phyloP scores from a whole-genome alignment of 2,888 invertebrate species.

The Lucinisca nassula region DNA sequence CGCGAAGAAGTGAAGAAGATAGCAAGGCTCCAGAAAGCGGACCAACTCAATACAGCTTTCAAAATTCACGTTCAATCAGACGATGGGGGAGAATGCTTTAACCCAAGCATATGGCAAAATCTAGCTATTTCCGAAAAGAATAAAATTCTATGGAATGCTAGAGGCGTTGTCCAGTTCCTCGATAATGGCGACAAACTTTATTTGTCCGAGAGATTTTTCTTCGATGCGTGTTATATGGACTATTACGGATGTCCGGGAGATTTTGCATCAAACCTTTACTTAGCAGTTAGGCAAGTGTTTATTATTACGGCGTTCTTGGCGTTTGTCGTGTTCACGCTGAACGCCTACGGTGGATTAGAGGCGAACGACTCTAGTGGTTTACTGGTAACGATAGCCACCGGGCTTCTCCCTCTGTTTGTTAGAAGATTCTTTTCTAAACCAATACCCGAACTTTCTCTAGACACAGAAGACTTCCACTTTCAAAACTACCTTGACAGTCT shows the following conservation, averaged over 20 bases:
- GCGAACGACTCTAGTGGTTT: neutral
- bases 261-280: neutral
- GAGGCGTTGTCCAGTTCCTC: conserved; percentile 4
- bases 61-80: neutral
- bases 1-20: neutral
- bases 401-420: neutral
- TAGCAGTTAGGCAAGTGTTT: neutral
- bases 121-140: neutral
- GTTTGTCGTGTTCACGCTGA: neutral
- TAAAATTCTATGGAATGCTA: neutral
- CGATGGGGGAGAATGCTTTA: neutral
- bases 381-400: neutral
- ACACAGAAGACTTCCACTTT: conserved; percentile 13
- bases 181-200: conserved; percentile 17
- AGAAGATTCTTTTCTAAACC: conserved; percentile 6
- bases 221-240: conserved; percentile 22
- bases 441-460: conserved; percentile 24
- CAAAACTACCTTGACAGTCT: conserved; percentile 21
- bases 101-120: neutral
- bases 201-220: conserved; percentile 23
- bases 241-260: conserved; percentile 23
- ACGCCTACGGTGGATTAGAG: neutral
- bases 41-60: neutral
- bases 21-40: neutral
- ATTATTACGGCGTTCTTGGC: neutral